phyloP scores from a whole-genome alignment of 2,113 vertebrate species.

The Poeciliopsis turrubarensis region DNA sequence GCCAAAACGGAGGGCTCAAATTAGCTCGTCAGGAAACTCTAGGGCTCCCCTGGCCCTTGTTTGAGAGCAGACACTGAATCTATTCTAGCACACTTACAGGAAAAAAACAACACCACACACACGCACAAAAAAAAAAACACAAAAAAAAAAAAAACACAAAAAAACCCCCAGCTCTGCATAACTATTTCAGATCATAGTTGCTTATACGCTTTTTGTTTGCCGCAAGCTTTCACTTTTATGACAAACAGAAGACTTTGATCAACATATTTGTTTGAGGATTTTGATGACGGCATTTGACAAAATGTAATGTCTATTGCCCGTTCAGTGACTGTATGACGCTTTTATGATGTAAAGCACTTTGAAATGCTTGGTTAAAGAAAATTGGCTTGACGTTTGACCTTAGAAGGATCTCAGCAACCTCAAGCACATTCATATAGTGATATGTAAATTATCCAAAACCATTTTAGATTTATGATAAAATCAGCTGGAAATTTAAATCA shows the following conservation, averaged over 20 bases:
- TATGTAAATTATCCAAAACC: not conserved
- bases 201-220: conserved; percentile 27
- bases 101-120: too few relatives aligned
- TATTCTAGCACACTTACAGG: conserved; percentile 19
- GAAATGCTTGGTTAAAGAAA: too few relatives aligned
- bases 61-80: conserved; percentile 26
- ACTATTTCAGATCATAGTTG: conserved; percentile 19
- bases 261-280: too few relatives aligned
- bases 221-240: conserved; percentile 25
- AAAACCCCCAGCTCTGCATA: conserved; percentile 20
- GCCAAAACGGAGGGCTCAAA: conserved; percentile 44
- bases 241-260: not conserved
- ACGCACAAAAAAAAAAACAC: too few relatives aligned
- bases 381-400: too few relatives aligned
- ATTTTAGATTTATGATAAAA: not conserved
- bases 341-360: too few relatives aligned
- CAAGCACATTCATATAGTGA: not conserved
- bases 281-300: too few relatives aligned
- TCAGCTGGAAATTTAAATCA: not conserved
- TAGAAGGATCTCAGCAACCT: not conserved
- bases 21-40: conserved; percentile 50
- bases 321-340: too few relatives aligned
- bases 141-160: not conserved
- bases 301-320: too few relatives aligned
- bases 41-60: conserved; percentile 25